Evolutionary conservation across 2,888 invertebrate genomes (phyloP).

Genomic region (Amaurobius ferox): DNA sequence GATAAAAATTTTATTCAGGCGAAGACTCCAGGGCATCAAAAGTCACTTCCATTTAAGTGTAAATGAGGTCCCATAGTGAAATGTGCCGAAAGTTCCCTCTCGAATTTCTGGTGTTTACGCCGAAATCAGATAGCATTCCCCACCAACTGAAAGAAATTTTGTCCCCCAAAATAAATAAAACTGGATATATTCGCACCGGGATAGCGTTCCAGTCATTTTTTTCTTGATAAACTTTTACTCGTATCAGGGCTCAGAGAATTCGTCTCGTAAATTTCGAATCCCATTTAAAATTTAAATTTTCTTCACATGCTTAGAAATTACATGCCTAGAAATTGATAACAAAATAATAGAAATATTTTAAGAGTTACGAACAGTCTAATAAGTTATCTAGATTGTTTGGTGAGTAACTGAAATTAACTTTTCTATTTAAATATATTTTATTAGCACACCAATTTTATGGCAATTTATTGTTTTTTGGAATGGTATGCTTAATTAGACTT

Average conservation of each 20-base stretch:
- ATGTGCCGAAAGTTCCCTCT: slow-evolving; percentile 3
- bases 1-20: slow-evolving; percentile 61
- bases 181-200: background rate
- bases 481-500: too few relatives aligned
- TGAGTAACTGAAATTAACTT: too few relatives aligned
- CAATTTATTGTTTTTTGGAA: too few relatives aligned
- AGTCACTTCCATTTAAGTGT: slow-evolving; percentile 66
- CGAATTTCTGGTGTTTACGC: slow-evolving; percentile 12
- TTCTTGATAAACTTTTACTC: background rate
- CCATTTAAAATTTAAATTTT: slow-evolving; percentile 2
- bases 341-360: too few relatives aligned
- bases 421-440: too few relatives aligned
- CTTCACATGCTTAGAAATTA: background rate
- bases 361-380: too few relatives aligned
- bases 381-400: too few relatives aligned
- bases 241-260: background rate
- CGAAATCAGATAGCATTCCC: slow-evolving; percentile 8
- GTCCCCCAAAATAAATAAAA: slow-evolving; percentile 9
- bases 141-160: slow-evolving; percentile 10
- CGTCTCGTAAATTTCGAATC: background rate
- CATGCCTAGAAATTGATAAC: background rate
- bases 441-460: too few relatives aligned
- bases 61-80: slow-evolving; percentile 50
- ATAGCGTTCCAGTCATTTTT: background rate
- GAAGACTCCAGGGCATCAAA: slow-evolving; percentile 11